Evolutionary conservation across 2,888 invertebrate species (phyloP).

Genomic region (Bruchidius siliquastri): DNA sequence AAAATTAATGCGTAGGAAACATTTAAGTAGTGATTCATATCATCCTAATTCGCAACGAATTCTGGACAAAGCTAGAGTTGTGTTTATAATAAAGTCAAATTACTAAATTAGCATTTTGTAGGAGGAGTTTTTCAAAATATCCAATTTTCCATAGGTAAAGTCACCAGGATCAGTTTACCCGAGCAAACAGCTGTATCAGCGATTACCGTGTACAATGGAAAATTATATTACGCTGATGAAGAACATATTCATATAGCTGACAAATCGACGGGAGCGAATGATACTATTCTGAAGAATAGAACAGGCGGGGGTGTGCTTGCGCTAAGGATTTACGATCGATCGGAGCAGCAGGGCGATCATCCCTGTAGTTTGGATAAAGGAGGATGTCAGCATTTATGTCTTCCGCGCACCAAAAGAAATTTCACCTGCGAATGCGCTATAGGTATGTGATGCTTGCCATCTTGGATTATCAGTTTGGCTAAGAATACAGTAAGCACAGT

Average conservation of each 20-base stretch:
- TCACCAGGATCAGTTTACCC: conserved; percentile 33
- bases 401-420: conserved; percentile 56
- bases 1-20: no score
- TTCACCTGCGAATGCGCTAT: conserved; percentile 69
- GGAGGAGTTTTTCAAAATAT: no score
- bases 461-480: no score
- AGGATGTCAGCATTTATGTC: conserved; percentile 70
- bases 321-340: conserved; percentile 67
- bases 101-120: no score
- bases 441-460: not conserved
- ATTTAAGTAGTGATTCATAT: no score
- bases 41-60: no score
- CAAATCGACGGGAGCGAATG: conserved; percentile 53
- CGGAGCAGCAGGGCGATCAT: conserved; percentile 57
- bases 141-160: not conserved
- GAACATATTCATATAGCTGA: conserved; percentile 60
- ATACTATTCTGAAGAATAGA: conserved; percentile 49
- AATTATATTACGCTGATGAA: conserved; percentile 68
- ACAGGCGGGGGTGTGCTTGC: conserved; percentile 52
- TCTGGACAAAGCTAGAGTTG: no score
- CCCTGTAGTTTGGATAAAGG: conserved; percentile 53
- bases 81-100: no score
- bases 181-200: conserved; percentile 55
- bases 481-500: no score
- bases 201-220: conserved; percentile 60